Conservation (phyloP, 2,888 invertebrate genomes). For the Taenaris catops region DNA sequence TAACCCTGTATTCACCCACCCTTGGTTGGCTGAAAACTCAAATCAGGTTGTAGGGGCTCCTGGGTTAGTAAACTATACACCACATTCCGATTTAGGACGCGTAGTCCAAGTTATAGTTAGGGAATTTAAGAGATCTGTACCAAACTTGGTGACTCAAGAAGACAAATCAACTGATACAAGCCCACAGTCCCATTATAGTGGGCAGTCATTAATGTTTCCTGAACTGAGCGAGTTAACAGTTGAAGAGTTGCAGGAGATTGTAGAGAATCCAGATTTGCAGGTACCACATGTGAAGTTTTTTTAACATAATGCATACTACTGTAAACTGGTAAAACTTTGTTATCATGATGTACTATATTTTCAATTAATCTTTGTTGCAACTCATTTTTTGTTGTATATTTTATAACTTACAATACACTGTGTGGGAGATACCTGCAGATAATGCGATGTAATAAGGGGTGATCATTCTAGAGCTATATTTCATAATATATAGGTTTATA, state of each 20-base stretch:
- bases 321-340: too few species aligned
- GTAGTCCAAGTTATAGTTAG: constrained; percentile 90
- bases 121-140: constrained; percentile 83
- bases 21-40: constrained; percentile 84
- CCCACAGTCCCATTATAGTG: constrained; percentile 43
- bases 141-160: constrained; percentile 66
- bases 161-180: constrained; percentile 46
- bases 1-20: constrained; percentile 83
- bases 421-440: too few species aligned
- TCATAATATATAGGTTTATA: too few species aligned
- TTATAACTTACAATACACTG: too few species aligned
- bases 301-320: too few species aligned
- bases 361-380: too few species aligned
- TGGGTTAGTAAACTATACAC: constrained; percentile 87
- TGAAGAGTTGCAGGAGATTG: constrained; percentile 85
- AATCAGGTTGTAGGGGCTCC: constrained; percentile 87
- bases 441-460: too few species aligned
- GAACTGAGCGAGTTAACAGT: constrained; percentile 54
- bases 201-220: constrained; percentile 51
- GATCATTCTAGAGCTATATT: too few species aligned
- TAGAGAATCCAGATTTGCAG: constrained; percentile 84
- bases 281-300: too few species aligned
- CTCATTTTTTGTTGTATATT: too few species aligned
- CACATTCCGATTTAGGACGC: constrained; percentile 86
- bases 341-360: too few species aligned